Percentiles rank a stretch among this genome's conserved stretches.
Conservation (phyloP, 2,113 vertebrate genomes). For the Antechinus stuartii region DNA sequence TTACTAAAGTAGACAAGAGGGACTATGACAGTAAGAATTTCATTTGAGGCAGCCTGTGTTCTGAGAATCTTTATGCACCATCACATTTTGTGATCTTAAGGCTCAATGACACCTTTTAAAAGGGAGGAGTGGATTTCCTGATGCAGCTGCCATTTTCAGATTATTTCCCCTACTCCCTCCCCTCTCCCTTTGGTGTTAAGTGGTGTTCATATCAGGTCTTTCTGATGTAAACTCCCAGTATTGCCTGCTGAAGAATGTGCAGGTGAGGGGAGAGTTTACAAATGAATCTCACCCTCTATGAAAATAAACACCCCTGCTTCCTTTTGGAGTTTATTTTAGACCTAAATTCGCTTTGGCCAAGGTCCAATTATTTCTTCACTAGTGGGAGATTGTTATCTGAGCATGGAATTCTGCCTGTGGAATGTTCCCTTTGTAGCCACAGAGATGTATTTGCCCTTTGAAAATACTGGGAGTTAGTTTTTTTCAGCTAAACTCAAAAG, state of each 20-base stretch:
- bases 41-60: too few species aligned
- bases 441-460: not conserved
- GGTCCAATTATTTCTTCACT: not conserved
- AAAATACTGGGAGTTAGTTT: not conserved
- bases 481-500: not conserved
- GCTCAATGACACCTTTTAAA: not conserved
- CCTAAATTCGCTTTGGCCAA: not conserved
- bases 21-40: not conserved
- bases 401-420: not conserved
- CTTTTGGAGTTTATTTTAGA: conserved; percentile 40
- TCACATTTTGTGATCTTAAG: not conserved
- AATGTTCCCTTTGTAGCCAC: conserved; percentile 20
- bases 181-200: not conserved
- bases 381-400: conserved; percentile 43
- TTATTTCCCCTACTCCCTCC: not conserved
- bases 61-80: not conserved
- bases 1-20: not conserved
- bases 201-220: not conserved
- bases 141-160: conserved; percentile 5
- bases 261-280: not conserved
- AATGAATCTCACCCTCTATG: not conserved
- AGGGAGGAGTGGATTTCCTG: not conserved
- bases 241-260: not conserved
- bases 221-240: not conserved
- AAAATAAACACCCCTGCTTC: conserved; percentile 21